Percentiles rank a stretch among this genome's conserved stretches.
These are phyloP conservation scores for Chiloscyllium punctatum DNA, from an alignment of 2,797 vertebrate species.

Conservation along the genomic window DNA sequence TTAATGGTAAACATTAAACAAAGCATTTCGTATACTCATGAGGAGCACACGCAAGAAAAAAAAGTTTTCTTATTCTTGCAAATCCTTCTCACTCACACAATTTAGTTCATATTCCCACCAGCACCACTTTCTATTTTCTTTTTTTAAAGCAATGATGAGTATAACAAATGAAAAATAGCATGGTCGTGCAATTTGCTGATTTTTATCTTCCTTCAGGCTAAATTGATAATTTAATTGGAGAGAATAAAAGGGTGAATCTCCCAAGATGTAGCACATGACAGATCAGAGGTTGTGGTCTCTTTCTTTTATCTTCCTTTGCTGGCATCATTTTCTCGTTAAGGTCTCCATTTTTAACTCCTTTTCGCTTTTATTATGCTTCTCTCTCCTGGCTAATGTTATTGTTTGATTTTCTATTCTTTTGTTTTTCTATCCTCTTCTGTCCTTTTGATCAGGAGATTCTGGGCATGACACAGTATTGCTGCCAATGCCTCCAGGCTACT, in stretches of 20 bases:
- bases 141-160: not conserved
- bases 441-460: not conserved
- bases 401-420: not conserved
- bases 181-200: not conserved
- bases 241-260: not conserved
- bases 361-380: not conserved
- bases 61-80: not conserved
- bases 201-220: not conserved
- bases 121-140: not conserved
- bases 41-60: not conserved
- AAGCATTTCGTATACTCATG: not conserved
- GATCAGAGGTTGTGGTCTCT: not conserved
- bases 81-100: not conserved
- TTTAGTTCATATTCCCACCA: not conserved
- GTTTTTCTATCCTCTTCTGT: not conserved
- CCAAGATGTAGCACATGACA: not conserved
- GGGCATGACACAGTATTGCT: not conserved
- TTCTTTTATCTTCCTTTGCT: not conserved
- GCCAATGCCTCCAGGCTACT: not conserved
- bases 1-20: not conserved
- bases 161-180: not conserved
- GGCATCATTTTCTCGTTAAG: not conserved
- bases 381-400: not conserved
- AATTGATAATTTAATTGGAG: not conserved
- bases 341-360: not conserved